These are phyloP conservation scores for Melieria crassipennis DNA, from an alignment of 2,888 invertebrate species.

Conservation along the genomic window DNA sequence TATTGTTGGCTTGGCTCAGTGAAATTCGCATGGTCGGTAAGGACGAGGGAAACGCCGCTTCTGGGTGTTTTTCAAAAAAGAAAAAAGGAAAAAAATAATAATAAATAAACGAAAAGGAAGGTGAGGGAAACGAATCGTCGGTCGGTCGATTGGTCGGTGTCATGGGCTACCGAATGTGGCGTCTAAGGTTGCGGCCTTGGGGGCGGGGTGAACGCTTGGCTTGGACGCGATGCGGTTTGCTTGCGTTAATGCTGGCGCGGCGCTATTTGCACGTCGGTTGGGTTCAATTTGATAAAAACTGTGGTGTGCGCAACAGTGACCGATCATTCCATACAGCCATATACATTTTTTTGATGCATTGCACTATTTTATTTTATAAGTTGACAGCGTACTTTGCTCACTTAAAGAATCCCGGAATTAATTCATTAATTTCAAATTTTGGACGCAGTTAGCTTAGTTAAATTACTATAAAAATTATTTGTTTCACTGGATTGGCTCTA, in stretches of 20 bases:
- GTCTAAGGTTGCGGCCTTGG: not conserved
- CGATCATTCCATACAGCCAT: slow-evolving; percentile 27
- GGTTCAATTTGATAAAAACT: slow-evolving; percentile 36
- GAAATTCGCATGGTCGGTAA: slow-evolving; percentile 18
- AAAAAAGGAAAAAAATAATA: not conserved
- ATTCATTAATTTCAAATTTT: too few species aligned
- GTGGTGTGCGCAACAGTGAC: slow-evolving; percentile 23
- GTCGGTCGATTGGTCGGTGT: slow-evolving; percentile 1
- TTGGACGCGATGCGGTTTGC: slow-evolving; percentile 18
- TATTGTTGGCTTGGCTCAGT: slow-evolving; percentile 31
- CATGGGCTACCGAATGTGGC: slow-evolving; percentile 2
- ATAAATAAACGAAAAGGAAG: not conserved
- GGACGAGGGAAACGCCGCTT: slow-evolving; percentile 5
- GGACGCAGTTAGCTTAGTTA: too few species aligned
- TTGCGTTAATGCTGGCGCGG: slow-evolving; percentile 3
- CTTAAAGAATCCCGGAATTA: too few species aligned
- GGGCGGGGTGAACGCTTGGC: slow-evolving; percentile 7
- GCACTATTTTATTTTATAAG: too few species aligned
- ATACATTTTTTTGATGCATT: too few species aligned
- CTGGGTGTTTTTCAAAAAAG: slow-evolving; percentile 17
- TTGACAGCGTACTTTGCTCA: too few species aligned
- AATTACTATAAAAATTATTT: too few species aligned
- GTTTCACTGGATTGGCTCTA: too few species aligned
- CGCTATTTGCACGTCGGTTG: slow-evolving; percentile 36
- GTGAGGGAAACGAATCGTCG: slow-evolving; percentile 1